Percentiles rank a stretch among this genome's conserved stretches.
Conservation (phyloP, 92 coral and sea anemone species). For the Pocillopora meandrina region DNA sequence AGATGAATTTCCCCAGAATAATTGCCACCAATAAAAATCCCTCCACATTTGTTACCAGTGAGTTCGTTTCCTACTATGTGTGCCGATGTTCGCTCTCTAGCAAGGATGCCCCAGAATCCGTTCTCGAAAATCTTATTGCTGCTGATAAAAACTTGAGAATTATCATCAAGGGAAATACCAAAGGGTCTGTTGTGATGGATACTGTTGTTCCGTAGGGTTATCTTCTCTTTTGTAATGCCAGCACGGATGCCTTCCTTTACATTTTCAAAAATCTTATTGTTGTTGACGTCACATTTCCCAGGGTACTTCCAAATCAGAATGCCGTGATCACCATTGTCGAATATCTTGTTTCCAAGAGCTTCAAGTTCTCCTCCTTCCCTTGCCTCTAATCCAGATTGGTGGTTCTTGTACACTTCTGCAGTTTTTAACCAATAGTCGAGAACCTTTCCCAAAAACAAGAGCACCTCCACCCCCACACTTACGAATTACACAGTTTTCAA, state of each 20-base stretch:
- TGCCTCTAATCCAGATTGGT: constrained; percentile 66
- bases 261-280: constrained; percentile 69
- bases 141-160: constrained; percentile 4
- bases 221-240: not conserved
- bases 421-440: constrained; percentile 40
- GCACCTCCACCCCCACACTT: constrained; percentile 70
- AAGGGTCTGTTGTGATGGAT: no score
- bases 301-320: constrained; percentile 52
- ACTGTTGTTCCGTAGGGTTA: constrained; percentile 8
- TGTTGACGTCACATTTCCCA: constrained; percentile 41
- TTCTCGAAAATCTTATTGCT: constrained; percentile 43
- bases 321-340: constrained; percentile 59
- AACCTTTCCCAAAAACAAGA: constrained; percentile 43
- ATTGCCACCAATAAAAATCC: no score
- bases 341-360: constrained; percentile 56
- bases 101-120: no score
- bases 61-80: constrained; percentile 30
- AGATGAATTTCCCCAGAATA: constrained; percentile 34
- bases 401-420: constrained; percentile 67
- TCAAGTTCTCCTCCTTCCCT: constrained; percentile 61
- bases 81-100: constrained; percentile 40
- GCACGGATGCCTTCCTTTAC: constrained; percentile 55
- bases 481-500: constrained; percentile 63
- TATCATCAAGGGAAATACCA: not conserved
- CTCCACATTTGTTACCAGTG: no score